Percentiles rank a stretch among this genome's conserved stretches.
These are phyloP conservation scores for Porphyrio hochstetteri DNA, from an alignment of 2,113 vertebrate species.

Conservation along the genomic window DNA sequence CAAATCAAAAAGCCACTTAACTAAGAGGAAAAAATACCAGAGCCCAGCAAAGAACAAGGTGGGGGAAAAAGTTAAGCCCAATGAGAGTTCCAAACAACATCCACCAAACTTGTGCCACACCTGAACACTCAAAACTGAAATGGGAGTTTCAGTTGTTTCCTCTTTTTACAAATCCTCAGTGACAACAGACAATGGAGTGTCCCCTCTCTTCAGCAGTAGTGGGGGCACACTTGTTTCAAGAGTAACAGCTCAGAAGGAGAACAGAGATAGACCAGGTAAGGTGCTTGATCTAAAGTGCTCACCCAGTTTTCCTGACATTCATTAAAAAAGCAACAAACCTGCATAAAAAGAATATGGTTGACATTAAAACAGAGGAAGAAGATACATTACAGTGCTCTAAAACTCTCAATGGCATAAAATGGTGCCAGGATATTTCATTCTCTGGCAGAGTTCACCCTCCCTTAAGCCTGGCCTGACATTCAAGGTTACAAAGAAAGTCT, in stretches of 20 bases:
- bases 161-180: not conserved
- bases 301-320: not conserved
- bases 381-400: not conserved
- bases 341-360: not conserved
- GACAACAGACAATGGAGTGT: not conserved
- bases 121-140: not conserved
- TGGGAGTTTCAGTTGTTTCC: not conserved
- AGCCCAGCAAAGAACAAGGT: not conserved
- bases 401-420: not conserved
- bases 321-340: not conserved
- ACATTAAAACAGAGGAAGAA: not conserved
- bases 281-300: not conserved
- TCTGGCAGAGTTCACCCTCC: not conserved
- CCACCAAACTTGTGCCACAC: not conserved
- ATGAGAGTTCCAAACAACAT: not conserved
- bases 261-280: not conserved
- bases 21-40: not conserved
- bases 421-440: not conserved
- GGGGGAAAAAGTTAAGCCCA: rapidly evolving
- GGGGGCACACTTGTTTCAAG: not conserved
- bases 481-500: not conserved
- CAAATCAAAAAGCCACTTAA: not conserved
- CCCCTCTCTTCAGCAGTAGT: not conserved
- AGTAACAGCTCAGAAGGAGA: not conserved
- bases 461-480: not conserved